Evolutionary conservation across 2,113 vertebrate species (phyloP).

Genomic region (Scytalopus superciliaris): DNA sequence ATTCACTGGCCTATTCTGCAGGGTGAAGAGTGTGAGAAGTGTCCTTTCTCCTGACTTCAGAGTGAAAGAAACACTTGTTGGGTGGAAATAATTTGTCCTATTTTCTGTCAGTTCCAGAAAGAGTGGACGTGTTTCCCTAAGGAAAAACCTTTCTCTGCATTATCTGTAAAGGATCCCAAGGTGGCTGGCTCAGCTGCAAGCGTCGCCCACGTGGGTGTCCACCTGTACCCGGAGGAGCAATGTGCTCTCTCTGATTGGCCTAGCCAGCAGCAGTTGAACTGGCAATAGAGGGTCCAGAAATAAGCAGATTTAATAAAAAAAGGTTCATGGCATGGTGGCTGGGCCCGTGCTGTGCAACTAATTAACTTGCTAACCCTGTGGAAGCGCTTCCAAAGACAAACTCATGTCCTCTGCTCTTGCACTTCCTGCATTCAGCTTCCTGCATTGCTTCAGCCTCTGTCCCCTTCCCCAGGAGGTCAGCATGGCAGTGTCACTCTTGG

Average conservation of each 20-base stretch:
- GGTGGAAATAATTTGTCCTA: background rate
- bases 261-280: background rate
- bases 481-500: accelerated
- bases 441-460: background rate
- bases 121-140: background rate
- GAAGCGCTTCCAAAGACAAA: background rate
- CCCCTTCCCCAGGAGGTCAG: background rate
- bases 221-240: background rate
- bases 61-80: background rate
- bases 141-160: background rate
- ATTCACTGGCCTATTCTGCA: background rate
- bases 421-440: background rate
- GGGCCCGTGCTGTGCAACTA: background rate
- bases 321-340: background rate
- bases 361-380: slow-evolving; percentile 15
- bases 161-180: background rate
- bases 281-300: background rate
- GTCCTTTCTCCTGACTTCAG: background rate
- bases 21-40: background rate
- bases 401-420: background rate
- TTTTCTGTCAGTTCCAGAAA: background rate
- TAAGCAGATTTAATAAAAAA: slow-evolving; percentile 19
- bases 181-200: background rate
- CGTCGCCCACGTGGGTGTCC: accelerated
- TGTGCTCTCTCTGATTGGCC: background rate